Percentiles rank a stretch among this genome's conserved stretches.
phyloP scores from a whole-genome alignment of 2,888 invertebrate species.

The Catonia carolina region DNA sequence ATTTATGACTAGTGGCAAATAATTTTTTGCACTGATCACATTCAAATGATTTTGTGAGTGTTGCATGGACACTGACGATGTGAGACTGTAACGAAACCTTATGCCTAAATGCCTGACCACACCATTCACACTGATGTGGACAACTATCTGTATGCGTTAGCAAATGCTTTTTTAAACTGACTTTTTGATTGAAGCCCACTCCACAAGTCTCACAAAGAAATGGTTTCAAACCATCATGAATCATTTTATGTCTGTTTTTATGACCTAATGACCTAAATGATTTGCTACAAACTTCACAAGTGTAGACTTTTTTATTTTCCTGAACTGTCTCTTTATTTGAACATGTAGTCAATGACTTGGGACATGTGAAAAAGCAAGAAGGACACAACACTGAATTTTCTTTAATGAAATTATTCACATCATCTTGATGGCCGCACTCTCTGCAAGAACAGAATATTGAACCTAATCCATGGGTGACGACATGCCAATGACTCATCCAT shows the following conservation, averaged over 20 bases:
- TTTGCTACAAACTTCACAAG: slow-evolving; percentile 33
- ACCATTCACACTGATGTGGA: slow-evolving; percentile 32
- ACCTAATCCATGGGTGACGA: slow-evolving; percentile 32
- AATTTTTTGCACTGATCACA: slow-evolving; percentile 34
- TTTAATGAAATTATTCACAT: slow-evolving; percentile 28
- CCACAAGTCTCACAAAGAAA: slow-evolving; percentile 34
- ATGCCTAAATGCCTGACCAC: slow-evolving; percentile 33
- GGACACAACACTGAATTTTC: slow-evolving; percentile 26
- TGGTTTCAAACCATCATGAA: slow-evolving; percentile 34
- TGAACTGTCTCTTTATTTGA: not conserved
- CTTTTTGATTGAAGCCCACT: slow-evolving; percentile 31
- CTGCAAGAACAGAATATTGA: slow-evolving; percentile 30
- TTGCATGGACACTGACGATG: slow-evolving; percentile 31
- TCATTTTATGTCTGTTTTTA: slow-evolving; percentile 31
- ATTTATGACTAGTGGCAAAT: slow-evolving; percentile 33
- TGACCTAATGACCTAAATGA: slow-evolving; percentile 29
- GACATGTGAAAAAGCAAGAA: slow-evolving; percentile 22
- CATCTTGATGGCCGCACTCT: slow-evolving; percentile 30
- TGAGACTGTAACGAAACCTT: slow-evolving; percentile 33
- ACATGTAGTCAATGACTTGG: not conserved
- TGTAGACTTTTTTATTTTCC: slow-evolving; percentile 2
- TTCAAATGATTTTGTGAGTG: slow-evolving; percentile 17
- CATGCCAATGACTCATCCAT: slow-evolving; percentile 27
- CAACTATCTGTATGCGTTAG: slow-evolving; percentile 31
- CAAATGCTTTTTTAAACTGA: slow-evolving; percentile 23